Evolutionary conservation across 2,113 vertebrate genomes (phyloP).

Genomic region (Cinclus mexicanus): DNA sequence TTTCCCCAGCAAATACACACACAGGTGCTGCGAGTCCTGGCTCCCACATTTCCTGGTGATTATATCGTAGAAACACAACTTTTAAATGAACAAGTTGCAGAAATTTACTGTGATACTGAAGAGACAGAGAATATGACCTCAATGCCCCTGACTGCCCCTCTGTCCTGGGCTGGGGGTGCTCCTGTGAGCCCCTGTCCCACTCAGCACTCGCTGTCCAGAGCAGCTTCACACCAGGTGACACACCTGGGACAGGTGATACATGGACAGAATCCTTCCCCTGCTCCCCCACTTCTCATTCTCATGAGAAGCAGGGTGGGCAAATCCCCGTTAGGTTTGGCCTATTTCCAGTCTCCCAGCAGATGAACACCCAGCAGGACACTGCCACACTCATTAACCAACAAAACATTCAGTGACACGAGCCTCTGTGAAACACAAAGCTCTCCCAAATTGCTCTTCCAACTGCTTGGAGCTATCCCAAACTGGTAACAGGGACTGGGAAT

Average conservation of each 20-base stretch:
- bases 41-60: neutral
- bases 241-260: neutral
- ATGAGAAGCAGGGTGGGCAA: neutral
- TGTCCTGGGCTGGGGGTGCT: neutral
- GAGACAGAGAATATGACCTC: neutral
- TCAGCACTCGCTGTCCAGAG: neutral
- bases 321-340: neutral
- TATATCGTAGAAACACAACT: neutral
- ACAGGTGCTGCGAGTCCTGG: neutral
- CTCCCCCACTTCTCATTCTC: rapidly evolving
- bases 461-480: neutral
- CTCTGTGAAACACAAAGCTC: neutral
- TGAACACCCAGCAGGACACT: neutral
- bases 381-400: neutral
- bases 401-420: neutral
- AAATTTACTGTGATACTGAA: neutral
- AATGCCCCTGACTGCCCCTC: neutral
- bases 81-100: neutral
- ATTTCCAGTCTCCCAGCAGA: neutral
- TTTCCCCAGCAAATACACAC: neutral
- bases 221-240: neutral
- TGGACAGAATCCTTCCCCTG: neutral
- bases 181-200: rapidly evolving
- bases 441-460: neutral
- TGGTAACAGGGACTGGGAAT: neutral